Base-by-base conservation (phyloP, 1,140 invertebrate species). In the Calliphora vicina region DNA sequence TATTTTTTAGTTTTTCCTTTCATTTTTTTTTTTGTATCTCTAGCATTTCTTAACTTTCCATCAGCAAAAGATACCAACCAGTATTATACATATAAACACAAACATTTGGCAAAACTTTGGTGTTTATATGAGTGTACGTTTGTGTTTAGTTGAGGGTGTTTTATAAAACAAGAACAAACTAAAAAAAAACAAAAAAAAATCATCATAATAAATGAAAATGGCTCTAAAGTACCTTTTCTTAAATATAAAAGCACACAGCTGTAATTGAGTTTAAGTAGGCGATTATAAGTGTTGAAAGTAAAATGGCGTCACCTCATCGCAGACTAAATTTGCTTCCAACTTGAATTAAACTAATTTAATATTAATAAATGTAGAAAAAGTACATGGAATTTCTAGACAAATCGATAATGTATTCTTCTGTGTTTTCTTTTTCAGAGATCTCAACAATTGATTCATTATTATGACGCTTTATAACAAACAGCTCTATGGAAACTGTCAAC, bases 251-350 rank as follows among this genome's bases (percentile, higher is more conserved):
- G 76, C 76, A 35, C 76, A 80, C 25, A 42, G 27, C 1, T 27
- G 29, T 80, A 80, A 80, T 80, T 80, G 23, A 80, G 76, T 80
- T 80, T 80, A 80, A 80, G 76, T 80, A 35, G 23, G 76, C 76
- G 76, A 80, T 42, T 43, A 80, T 43, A 80, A 80, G 76, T 80
- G 76, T 13, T 43, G 29, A 20, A 80, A 80, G 42, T 29, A 35
- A 35, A 35, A 57, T 57, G 50, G 3, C 50, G 50, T 17, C 50
- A 73, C 23, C 23, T 35, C 35, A 35, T 35, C 35, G 35, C 35
- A 8, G 35, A 35, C 10, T 35, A 2, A 35, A 35, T 35, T 35
- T 35, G 35, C 35, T 8, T 10, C 35, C 6, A 1, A 35, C 35
- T 35, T 35, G 35, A 35, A 35, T 35, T 35, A n/a, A n/a, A n/a